These are phyloP conservation scores for Coregonus sp. DNA, from an alignment of 2,797 vertebrate species.

Conservation along the genomic window DNA sequence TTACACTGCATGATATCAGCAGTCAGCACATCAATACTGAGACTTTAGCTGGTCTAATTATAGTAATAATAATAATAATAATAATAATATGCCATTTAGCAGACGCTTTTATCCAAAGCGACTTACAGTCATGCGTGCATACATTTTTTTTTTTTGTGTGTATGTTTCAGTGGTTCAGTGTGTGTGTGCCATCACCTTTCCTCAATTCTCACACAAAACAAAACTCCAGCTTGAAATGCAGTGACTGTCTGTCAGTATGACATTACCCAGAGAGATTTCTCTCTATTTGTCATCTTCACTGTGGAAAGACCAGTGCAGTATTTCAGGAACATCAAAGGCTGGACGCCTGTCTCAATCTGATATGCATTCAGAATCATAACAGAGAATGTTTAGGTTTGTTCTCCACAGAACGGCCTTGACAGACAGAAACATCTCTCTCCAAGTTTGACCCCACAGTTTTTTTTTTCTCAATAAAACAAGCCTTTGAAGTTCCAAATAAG, in stretches of 20 bases:
- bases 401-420: conserved; percentile 37
- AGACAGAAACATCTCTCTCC: conserved; percentile 52
- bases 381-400: conserved; percentile 38
- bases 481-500: conserved; percentile 55
- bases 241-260: conserved; percentile 57
- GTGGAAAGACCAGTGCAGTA: conserved; percentile 43
- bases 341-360: conserved; percentile 38
- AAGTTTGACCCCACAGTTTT: conserved; percentile 61
- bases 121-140: too few species aligned
- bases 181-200: conserved; percentile 3
- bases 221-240: conserved; percentile 49
- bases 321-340: conserved; percentile 59
- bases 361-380: conserved; percentile 35
- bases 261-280: conserved; percentile 47
- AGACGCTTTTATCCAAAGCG: too few species aligned
- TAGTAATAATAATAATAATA: too few species aligned
- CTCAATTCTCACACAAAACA: conserved; percentile 17
- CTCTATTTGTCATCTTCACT: conserved; percentile 58
- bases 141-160: too few species aligned
- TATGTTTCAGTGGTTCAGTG: too few species aligned
- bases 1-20: conserved; percentile 61
- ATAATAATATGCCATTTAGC: too few species aligned
- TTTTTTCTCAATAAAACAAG: conserved; percentile 32
- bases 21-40: conserved; percentile 26
- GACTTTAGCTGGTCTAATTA: conserved; percentile 9